These are phyloP conservation scores for Emydura subglobosa DNA, from an alignment of 2,113 vertebrate species.

Conservation along the genomic window DNA sequence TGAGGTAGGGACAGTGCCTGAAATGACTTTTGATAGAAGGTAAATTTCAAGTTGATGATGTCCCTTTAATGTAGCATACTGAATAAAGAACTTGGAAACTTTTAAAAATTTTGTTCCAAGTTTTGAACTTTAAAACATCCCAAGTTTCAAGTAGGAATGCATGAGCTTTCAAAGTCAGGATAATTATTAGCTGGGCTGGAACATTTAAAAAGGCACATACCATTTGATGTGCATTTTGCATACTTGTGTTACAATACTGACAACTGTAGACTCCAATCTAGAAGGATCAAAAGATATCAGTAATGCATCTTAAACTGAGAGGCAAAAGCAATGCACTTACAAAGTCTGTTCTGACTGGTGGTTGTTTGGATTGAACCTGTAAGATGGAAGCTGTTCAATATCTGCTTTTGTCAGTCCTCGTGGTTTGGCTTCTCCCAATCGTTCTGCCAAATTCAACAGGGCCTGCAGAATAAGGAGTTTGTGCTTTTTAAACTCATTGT, in stretches of 20 bases:
- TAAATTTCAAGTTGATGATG: not conserved
- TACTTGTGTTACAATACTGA: not conserved
- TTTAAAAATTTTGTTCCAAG: not conserved
- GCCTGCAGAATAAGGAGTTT: slow-evolving; percentile 79
- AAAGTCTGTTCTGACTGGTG: slow-evolving; percentile 98
- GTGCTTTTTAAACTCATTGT: not conserved
- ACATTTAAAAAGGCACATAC: not conserved
- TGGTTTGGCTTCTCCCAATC: slow-evolving; percentile 96
- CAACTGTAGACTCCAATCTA: not conserved
- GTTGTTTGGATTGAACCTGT: slow-evolving; percentile 97
- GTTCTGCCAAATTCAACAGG: slow-evolving; percentile 94
- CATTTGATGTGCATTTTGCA: not conserved
- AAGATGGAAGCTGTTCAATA: slow-evolving; percentile 98
- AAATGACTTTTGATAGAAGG: not conserved
- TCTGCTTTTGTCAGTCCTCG: slow-evolving; percentile 95
- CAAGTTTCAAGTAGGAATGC: not conserved
- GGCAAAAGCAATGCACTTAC: slow-evolving; percentile 80
- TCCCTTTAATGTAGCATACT: not conserved
- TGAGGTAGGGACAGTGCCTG: not conserved
- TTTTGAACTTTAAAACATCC: not conserved
- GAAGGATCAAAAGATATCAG: not conserved
- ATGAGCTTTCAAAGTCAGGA: not conserved
- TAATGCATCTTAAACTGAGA: not conserved
- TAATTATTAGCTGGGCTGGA: not conserved
- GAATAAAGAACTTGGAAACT: not conserved